Conservation (phyloP, 2,888 invertebrate genomes). For the Lysandra bellargus region DNA sequence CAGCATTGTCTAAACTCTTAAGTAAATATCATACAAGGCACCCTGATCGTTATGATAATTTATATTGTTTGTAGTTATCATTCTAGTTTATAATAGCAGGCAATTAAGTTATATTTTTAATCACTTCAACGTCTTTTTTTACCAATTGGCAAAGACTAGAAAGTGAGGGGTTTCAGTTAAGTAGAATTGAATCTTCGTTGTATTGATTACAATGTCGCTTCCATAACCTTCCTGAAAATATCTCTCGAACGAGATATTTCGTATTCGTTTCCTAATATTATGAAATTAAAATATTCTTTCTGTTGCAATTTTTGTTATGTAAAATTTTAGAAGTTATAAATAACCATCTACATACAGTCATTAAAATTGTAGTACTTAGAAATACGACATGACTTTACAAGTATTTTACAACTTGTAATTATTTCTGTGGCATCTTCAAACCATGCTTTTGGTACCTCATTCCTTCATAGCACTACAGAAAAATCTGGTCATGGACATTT, state of each 20-base stretch:
- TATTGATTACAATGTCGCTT: background rate
- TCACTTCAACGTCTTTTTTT: background rate
- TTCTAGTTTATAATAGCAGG: background rate
- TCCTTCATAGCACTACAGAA: background rate
- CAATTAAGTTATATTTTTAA: background rate
- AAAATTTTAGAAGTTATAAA: no score
- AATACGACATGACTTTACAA: no score
- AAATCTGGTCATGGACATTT: conserved; percentile 8
- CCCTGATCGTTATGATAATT: background rate
- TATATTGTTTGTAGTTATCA: no score
- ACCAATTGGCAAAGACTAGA: background rate
- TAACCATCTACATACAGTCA: no score
- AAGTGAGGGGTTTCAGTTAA: background rate
- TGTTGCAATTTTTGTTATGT: no score
- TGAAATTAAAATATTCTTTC: background rate
- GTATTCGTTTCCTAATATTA: background rate
- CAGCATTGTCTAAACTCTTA: background rate
- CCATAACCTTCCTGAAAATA: background rate
- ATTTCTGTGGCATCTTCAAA: background rate
- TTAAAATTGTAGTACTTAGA: no score
- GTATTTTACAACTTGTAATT: background rate
- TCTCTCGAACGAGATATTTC: background rate
- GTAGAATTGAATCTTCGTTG: background rate
- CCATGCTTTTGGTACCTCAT: background rate
- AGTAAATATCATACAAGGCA: background rate